Base-by-base conservation (phyloP, 1,140 invertebrate genomes). In the Oryctes rhinoceros region DNA sequence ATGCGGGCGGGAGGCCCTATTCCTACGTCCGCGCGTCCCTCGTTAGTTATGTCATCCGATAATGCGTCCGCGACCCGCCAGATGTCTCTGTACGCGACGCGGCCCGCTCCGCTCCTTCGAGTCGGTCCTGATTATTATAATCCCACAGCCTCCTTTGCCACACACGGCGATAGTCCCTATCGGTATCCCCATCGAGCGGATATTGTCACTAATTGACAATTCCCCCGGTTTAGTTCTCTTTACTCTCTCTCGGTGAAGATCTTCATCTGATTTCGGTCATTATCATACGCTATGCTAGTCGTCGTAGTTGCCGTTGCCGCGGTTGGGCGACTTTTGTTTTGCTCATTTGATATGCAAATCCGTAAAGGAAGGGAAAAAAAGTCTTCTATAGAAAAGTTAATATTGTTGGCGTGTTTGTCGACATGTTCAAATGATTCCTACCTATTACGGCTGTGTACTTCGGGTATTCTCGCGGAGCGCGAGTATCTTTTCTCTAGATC, bases 131-230 rank as follows among this genome's bases (percentile, higher is more conserved):
- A 71, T 71, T 71, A 71, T 71, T 71, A 71, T 71, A 71, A 71
- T 35, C 65, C 65, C 35, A 30, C 24, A 35, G 65, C 65, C 65
- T 37, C 10, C 35, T 71, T 71, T 71, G 65, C 65, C 65, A 71
- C 65, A 71, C 65, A 71, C 65, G 65, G 65, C 20, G 65, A 71
- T 71, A 30, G 65, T 71, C 35, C 24, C 65, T 71, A 71, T 71
- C 65, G 65, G 65, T 71, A 71, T 71, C 24, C 35, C 65, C 24
- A 71, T 71, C 65, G 65, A 71, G 35, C 65, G 65, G 65, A 71
- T 71, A 71, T 71, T 71, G 65, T 71, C 18, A 71, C 65, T 71
- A 71, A 71, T 71, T 71, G 65, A 71, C 65, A 71, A 71, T 71
- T 71, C 65, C 65, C 53, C 24, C 18, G 11, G 20, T 71, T 71